Base-by-base conservation (phyloP, 2,113 vertebrate genomes). In the Entomyzon cyanotis region DNA sequence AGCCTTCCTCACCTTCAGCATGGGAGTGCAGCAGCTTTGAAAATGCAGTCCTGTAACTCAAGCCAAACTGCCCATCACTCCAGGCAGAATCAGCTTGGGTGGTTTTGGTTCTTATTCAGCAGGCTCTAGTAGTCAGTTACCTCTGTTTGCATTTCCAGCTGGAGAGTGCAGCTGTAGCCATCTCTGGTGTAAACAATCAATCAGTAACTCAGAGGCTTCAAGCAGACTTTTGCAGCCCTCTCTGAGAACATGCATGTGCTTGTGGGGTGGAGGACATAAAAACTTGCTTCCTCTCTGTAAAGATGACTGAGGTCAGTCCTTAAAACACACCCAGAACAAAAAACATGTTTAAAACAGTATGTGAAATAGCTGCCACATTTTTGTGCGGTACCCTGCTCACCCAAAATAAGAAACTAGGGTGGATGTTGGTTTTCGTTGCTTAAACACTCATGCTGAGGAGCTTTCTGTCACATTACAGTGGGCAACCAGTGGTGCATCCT, bases 331-430 rank as follows among this genome's bases (percentile, higher is more conserved):
- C 44, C 58, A 82, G 59, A 87, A 89, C 1, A 10, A 87, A 84
- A 88, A 70, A 11, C 4, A 1, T 69, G 37, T 81, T 91, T 83
- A 46, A 73, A 84, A 87, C 60, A 47, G 62, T 93, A 84, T 35
- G 64, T 75, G 87, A 94, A 96, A 93, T 95, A 97, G 95, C 95
- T 97, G 96, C 96, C 95, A 95, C 8, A 0, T 93, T 95, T 91
- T 83, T 97, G 96, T 96, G 95, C 94, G 64, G 85, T 94, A 94
- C 90, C 83, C 88, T 94, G 76, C 90, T 95, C 87, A 84, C 49
- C 21, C 63, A 64, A 65, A 94, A 50, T 39, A 96, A 33, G 18
- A 88, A 94, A 77, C 88, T 59, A 87, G 89, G 91, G 67, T 77
- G 37, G 56, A 44, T 19, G 65, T 85, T 62, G n/a, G 15, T 91